Conservation (phyloP, 2,888 invertebrate genomes). For the Drosophila eohydei region DNA sequence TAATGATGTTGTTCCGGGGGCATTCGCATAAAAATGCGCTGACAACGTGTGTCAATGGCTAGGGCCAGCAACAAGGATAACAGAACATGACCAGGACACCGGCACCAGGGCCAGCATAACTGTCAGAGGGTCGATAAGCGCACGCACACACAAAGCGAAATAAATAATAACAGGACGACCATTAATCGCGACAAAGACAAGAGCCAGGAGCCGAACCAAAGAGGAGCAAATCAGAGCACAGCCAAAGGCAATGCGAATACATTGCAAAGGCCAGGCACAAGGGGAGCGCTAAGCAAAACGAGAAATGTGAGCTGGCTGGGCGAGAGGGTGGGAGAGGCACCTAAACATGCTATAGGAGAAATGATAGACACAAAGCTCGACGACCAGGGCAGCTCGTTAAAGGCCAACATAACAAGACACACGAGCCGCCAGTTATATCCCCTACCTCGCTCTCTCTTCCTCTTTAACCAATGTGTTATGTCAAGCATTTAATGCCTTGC, state of each 20-base stretch:
- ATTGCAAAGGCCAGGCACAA: slow-evolving; percentile 2
- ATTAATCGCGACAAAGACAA: slow-evolving; percentile 79
- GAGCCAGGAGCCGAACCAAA: slow-evolving; percentile 23
- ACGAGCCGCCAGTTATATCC: slow-evolving; percentile 30
- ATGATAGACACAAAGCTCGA: slow-evolving; percentile 51
- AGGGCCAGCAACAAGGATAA: slow-evolving; percentile 26
- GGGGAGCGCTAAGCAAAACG: background rate
- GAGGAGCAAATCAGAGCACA: slow-evolving; percentile 39
- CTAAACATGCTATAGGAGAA: slow-evolving; percentile 22
- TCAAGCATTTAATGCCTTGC: slow-evolving; percentile 67
- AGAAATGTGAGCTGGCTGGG: background rate
- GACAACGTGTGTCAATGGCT: slow-evolving; percentile 71
- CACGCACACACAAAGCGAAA: slow-evolving; percentile 59
- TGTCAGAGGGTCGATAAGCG: slow-evolving; percentile 56
- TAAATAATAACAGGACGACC: slow-evolving; percentile 73
- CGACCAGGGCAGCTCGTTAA: slow-evolving; percentile 64
- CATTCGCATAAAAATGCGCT: slow-evolving; percentile 52
- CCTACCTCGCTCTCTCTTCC: background rate
- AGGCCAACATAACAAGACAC: slow-evolving; percentile 62
- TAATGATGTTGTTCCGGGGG: slow-evolving; percentile 59
- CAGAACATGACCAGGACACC: slow-evolving; percentile 24
- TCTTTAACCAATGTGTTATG: slow-evolving; percentile 21
- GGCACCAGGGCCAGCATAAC: slow-evolving; percentile 43
- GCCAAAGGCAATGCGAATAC: slow-evolving; percentile 52
- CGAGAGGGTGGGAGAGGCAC: background rate